Base-by-base conservation (phyloP, 2,888 invertebrate species). In the Fissipunctia ypsillon region DNA sequence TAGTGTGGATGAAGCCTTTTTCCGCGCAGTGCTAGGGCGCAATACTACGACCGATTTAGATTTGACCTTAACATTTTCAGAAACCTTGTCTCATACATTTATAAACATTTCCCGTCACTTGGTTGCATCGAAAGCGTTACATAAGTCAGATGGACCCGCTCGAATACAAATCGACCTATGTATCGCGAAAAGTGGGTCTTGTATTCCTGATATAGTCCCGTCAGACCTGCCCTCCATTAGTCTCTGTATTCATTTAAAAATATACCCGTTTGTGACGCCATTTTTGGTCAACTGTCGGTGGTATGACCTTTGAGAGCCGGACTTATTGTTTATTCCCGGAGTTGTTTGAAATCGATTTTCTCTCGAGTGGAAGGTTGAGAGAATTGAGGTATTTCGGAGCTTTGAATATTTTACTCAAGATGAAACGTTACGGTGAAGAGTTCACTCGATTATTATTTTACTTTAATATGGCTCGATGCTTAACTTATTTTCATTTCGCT, bases 281-380 rank as follows among this genome's bases (percentile, higher is more conserved):
- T 86, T 85, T 89, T 87, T 85, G 85, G 83, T 79, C 73, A 75
- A 73, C 77, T 72, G 79, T 83, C 83, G 57, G 80, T 68, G 68
- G 69, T 22, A 57, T 87, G 86, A 88, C 88, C 87, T 89, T 86
- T 89, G 56, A 63, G 72, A 81, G 69, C 63, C 68, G 70, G 76
- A 76, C 83, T 83, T 77, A 83, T 83, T 86, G 81, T 83, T 82
- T 87, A 88, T 88, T 88, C 87, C 80, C 75, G 81, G 80, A 77
- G 73, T 63, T 65, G 61, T 80, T 75, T 72, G 52, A 74, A 72
- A 84, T 87, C 83, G 85, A 85, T 87, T 76, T 70, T 60, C 66
- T 84, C 76, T 80, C 74, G 72, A 69, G 63, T 76, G 73, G 72
- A 80, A 85, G 80, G 83, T 77, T 76, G 73, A 31, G 52, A 63